Evolutionary conservation across 2,888 invertebrate species (phyloP), one percentile per base, ranked within the genome.

Genomic region (Amblyjoppa proteus): DNA sequence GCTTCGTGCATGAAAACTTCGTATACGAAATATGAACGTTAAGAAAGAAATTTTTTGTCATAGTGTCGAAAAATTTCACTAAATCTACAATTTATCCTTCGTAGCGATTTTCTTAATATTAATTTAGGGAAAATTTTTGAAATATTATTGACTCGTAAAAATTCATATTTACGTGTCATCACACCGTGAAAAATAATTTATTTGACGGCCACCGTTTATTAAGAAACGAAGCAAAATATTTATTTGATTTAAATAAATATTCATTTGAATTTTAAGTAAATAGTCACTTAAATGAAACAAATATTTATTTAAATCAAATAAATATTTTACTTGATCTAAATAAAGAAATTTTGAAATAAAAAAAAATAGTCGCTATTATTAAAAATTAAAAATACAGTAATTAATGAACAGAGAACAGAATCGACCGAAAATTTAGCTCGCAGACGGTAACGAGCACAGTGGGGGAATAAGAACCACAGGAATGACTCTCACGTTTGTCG

Each of bases 401-500:
- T 25, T 73, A 13, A 16, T 73, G 41, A 20, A 6, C 41, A 45
- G 71, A 81, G 38, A 28, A 6, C 61, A 51, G 38, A 69, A 13
- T 28, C 20, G 28, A 51, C 41, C 45, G 34, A 77, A 66, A 76
- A 38, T 11, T 25, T 28, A 41, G 20, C 38, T 58, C 45, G 41
- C 7, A 6, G 28, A 45, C 61, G 16, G 41, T 31, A 28, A 38
- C n/a, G n/a, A 45, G 74, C 34, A 34, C 34, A 34, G 34, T 6
- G 56, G 41, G 41, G 56, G 11, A 56, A 20, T 25, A 41, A 41
- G 3, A 41, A 7, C 41, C 16, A 49, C 38, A 74, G 76, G 58
- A 58, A 78, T 78, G 77, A 31, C 58, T 45, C 68, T 69, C 41
- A 41, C 51, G 73, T 71, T 80, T 64, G 64, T 51, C 74, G 79